Evolutionary conservation across 2,888 invertebrate species (phyloP).

Genomic region (Diaperis boleti): DNA sequence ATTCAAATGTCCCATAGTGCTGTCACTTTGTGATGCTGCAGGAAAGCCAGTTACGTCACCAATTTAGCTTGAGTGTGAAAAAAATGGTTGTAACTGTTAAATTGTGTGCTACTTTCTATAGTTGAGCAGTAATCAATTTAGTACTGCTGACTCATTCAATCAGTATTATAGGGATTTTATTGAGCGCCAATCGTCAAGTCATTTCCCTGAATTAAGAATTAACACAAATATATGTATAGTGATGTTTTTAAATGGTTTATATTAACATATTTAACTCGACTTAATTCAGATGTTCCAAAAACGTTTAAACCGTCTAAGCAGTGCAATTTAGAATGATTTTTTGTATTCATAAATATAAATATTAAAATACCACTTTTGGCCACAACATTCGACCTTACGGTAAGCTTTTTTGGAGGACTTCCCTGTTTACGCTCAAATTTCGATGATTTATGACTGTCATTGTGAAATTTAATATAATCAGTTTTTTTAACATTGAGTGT

Average conservation of each 20-base stretch:
- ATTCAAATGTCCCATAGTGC: not conserved
- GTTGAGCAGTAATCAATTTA: not conserved
- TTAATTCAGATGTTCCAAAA: too few species aligned
- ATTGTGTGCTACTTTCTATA: constrained; percentile 1
- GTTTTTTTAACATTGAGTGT: not conserved
- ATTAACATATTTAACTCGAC: too few species aligned
- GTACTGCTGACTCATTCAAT: constrained; percentile 13
- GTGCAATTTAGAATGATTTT: too few species aligned
- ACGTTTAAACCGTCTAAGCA: too few species aligned
- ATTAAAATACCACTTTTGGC: not conserved
- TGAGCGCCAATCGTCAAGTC: too few species aligned
- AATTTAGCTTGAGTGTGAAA: constrained; percentile 1
- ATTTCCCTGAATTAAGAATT: too few species aligned
- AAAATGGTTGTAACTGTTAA: not conserved
- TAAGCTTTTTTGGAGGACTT: too few species aligned
- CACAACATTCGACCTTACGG: not conserved
- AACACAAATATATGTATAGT: too few species aligned
- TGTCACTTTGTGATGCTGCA: constrained; percentile 3
- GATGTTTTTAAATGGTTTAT: too few species aligned
- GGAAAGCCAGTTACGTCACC: constrained; percentile 5
- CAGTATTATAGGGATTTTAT: constrained; percentile 12
- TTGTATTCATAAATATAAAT: too few species aligned
- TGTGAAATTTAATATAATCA: not conserved
- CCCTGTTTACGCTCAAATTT: not conserved
- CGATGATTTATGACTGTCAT: constrained; percentile 2